Evolutionary conservation across 2,797 vertebrate species (phyloP), one percentile per base, ranked within the genome.

Genomic region (Apodemus agrarius): DNA sequence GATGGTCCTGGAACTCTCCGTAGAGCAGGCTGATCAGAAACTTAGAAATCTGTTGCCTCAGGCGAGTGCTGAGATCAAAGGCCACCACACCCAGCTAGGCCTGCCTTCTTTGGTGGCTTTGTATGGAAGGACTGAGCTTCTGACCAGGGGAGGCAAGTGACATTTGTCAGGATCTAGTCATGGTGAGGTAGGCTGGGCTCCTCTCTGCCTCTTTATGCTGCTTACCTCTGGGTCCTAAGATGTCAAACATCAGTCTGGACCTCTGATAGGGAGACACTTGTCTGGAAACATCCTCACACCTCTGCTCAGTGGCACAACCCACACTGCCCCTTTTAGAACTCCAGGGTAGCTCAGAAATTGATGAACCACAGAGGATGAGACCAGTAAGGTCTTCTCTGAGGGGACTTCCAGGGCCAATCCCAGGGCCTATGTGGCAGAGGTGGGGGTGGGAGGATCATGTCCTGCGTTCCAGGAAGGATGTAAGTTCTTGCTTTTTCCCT

Each of bases 31-130:
- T 67, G 61, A 29, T 6, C 29, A 49, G 61, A 85, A 65, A 24
- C 17, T 34, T 84, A 84, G 40, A 65, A 40, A 49, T 49, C 82
- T 85, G 29, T 11, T 67, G 29, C 43, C 61, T 49, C 29, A 49
- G 40, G 61, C 17, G 6, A 84, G 43, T 65, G 43, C 82, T 49
- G 29, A 46, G 40, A 65, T 84, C 65, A 65, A 84, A 63, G 80
- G 26, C 5, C 59, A 84, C 40, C 59, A 84, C 4, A 11, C 40
- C 40, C 7, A 12, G 82, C 17, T 85, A 67, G 61, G 29, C 61
- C 2, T 61, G 0, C 6, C 61, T 26, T 29, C 3, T 4, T 79
- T 2, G 1, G 12, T 2, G 49, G 34, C 13, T 17, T 57, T 12
- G 61, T 11, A 59, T 57, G 49, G 69, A 46, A 43, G 90, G 63